Conservation (phyloP, 2,113 vertebrate genomes). For the Austrofundulus limnaeus region DNA sequence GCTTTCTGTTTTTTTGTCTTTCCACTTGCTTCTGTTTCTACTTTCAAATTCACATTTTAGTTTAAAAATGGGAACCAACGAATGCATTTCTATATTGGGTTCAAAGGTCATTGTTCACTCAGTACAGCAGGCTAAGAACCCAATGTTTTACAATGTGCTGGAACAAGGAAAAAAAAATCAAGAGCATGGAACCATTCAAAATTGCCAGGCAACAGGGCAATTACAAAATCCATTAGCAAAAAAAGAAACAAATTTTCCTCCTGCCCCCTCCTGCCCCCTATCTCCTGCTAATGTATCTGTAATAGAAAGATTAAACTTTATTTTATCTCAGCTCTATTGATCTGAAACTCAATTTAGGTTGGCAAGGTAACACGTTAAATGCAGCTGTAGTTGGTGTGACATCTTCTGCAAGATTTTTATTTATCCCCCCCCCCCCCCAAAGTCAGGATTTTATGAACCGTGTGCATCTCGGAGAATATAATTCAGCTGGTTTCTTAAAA, state of each 20-base stretch:
- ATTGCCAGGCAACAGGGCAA: conserved; percentile 50
- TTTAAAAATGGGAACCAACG: conserved; percentile 26
- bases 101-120: conserved; percentile 52
- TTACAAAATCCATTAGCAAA: conserved; percentile 66
- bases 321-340: conserved; percentile 39
- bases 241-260: conserved; percentile 17
- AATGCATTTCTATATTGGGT: conserved; percentile 33
- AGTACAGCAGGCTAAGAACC: conserved; percentile 16
- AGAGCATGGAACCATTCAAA: conserved; percentile 23
- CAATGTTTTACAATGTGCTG: conserved; percentile 36
- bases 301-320: conserved; percentile 47
- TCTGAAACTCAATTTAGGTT: conserved; percentile 37
- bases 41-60: neutral
- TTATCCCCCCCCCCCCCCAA: no score
- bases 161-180: conserved; percentile 36
- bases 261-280: conserved; percentile 13
- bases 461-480: neutral
- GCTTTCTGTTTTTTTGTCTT: conserved; percentile 5
- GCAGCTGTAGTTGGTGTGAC: conserved; percentile 25
- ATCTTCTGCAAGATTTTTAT: conserved; percentile 4
- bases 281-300: conserved; percentile 45
- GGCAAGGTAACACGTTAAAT: conserved; percentile 18
- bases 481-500: neutral
- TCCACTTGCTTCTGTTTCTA: no score
- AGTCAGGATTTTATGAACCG: conserved; percentile 16